Percentiles rank a stretch among this genome's conserved stretches.
Conservation (phyloP, 2,113 vertebrate species). For the Rhodinocichla rosea region DNA sequence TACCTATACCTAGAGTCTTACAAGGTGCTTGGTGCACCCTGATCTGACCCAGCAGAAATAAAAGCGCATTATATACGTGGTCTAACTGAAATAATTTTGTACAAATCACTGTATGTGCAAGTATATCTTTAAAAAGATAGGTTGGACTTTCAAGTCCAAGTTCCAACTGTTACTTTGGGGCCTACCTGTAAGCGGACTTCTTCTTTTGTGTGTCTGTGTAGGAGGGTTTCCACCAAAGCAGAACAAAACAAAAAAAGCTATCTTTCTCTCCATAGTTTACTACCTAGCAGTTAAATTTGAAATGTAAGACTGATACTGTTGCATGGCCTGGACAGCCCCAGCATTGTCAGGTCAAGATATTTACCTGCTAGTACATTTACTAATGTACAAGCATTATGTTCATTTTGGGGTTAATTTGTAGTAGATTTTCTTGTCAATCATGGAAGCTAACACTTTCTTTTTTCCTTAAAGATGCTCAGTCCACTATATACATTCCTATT, state of each 20-base stretch:
- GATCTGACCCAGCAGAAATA: neutral
- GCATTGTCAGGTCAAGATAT: neutral
- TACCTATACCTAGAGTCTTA: neutral
- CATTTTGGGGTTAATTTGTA: neutral
- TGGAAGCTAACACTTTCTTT: neutral
- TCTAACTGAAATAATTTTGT: neutral
- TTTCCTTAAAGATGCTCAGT: neutral
- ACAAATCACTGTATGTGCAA: neutral
- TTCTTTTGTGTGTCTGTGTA: neutral
- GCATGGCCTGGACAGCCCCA: neutral
- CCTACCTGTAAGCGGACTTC: neutral
- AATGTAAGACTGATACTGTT: neutral
- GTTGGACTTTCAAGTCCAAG: neutral
- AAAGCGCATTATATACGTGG: neutral
- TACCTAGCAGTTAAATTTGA: neutral
- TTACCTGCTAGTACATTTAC: neutral
- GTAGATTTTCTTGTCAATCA: neutral
- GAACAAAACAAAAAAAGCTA: neutral
- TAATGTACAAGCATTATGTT: neutral
- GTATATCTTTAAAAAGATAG: neutral
- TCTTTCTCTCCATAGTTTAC: neutral
- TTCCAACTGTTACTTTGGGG: neutral
- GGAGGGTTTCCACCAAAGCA: neutral
- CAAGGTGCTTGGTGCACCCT: neutral
- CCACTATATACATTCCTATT: neutral